Percentiles rank a stretch among this genome's conserved stretches.
phyloP scores from a whole-genome alignment of 2,113 vertebrate species.

The Columbina picui region DNA sequence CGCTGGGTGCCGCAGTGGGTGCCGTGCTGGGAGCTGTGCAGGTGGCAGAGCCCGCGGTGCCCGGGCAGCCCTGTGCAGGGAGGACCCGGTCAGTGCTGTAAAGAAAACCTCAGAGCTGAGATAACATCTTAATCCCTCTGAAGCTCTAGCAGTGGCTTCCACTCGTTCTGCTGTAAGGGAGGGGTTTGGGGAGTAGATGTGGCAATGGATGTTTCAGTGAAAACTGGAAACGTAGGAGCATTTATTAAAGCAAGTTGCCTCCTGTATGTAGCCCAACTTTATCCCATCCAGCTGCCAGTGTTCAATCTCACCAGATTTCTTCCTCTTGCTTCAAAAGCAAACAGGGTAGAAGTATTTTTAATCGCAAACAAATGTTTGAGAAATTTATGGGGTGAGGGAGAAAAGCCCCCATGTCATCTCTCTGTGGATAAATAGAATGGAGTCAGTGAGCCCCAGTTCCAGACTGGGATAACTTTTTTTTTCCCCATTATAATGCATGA shows the following conservation, averaged over 20 bases:
- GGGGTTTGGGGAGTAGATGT: fast-evolving
- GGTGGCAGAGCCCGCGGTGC: neutral
- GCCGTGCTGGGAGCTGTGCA: fast-evolving
- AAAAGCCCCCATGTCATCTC: neutral
- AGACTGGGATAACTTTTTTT: neutral
- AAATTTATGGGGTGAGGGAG: neutral
- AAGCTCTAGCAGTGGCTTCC: neutral
- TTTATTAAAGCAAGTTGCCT: neutral
- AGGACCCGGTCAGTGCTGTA: fast-evolving
- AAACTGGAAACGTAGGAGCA: neutral
- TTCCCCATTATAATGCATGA: neutral
- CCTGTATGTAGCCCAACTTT: neutral
- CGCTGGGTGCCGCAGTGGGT: no score
- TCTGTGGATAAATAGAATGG: neutral
- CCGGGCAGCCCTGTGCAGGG: neutral
- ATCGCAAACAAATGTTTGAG: neutral
- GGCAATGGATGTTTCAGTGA: neutral
- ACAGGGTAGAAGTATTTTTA: neutral
- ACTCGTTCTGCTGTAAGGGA: neutral
- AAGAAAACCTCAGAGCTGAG: neutral
- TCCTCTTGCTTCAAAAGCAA: neutral
- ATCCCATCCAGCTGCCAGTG: neutral
- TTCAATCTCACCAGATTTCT: neutral
- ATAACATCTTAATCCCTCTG: neutral
- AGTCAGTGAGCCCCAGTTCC: neutral